Percentiles rank a stretch among this genome's conserved stretches.
These are phyloP conservation scores for Plusia festucae DNA, from an alignment of 2,888 invertebrate species.

Conservation along the genomic window DNA sequence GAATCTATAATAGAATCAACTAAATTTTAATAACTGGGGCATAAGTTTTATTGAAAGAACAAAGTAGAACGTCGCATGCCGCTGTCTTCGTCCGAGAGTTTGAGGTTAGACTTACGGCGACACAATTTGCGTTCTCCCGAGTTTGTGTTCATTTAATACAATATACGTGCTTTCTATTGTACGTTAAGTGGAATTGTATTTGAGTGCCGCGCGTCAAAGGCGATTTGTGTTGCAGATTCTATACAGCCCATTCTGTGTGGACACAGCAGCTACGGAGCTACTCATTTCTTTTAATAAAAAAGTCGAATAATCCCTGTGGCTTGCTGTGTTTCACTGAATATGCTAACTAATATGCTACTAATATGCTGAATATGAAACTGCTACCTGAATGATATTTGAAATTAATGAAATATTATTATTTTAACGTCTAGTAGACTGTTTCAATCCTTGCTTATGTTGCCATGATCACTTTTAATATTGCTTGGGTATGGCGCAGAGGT, in stretches of 20 bases:
- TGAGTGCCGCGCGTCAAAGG: not conserved
- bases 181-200: not conserved
- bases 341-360: no score
- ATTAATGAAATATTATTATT: no score
- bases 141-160: not conserved
- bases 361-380: no score
- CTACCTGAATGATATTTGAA: no score
- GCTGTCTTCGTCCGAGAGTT: not conserved
- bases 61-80: not conserved
- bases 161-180: not conserved
- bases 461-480: no score
- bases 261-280: not conserved
- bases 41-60: not conserved
- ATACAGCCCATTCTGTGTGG: not conserved
- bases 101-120: not conserved
- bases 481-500: no score
- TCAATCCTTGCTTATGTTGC: no score
- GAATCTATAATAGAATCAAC: not conserved
- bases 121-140: not conserved
- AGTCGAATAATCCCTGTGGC: no score
- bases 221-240: not conserved
- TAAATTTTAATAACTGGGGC: not conserved
- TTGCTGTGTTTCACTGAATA: no score
- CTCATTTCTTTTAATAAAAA: not conserved
- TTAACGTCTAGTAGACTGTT: no score